A percentile compares a stretch with the other conserved stretches of the same genome.
phyloP scores from a whole-genome alignment of 92 coral and sea anemone species.

The Umimayanthus kanabou region DNA sequence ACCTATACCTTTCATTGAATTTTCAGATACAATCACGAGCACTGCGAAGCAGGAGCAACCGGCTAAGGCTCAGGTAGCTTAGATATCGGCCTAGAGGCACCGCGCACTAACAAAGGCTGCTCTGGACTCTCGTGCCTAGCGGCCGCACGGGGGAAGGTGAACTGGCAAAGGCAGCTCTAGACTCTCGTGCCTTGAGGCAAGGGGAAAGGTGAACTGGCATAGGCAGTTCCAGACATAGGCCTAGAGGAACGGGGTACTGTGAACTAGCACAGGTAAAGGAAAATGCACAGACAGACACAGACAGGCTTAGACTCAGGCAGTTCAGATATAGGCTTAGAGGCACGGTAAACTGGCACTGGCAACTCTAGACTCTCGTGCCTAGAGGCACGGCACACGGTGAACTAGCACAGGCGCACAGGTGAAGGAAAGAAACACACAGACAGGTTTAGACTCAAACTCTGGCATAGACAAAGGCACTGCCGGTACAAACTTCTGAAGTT shows the following conservation, averaged over 20 bases:
- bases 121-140: too few species aligned
- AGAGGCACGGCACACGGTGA: too few species aligned
- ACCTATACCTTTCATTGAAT: too few species aligned
- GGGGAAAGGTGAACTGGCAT: background rate
- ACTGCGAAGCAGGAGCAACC: too few species aligned
- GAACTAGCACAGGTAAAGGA: background rate
- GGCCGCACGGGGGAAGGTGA: background rate
- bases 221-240: too few species aligned
- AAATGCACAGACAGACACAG: conserved; percentile 22
- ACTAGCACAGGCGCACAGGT: too few species aligned
- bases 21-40: too few species aligned
- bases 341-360: too few species aligned
- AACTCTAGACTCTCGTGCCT: too few species aligned
- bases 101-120: background rate
- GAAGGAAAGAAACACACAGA: too few species aligned
- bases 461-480: background rate
- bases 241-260: background rate
- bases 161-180: too few species aligned
- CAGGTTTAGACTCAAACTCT: background rate
- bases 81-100: background rate
- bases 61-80: background rate
- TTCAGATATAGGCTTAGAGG: too few species aligned
- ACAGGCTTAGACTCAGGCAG: conserved; percentile 50
- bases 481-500: background rate
- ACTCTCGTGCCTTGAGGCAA: background rate